These are phyloP conservation scores for Ceraclea dissimilis DNA, from an alignment of 2,888 invertebrate genomes.

Conservation along the genomic window DNA sequence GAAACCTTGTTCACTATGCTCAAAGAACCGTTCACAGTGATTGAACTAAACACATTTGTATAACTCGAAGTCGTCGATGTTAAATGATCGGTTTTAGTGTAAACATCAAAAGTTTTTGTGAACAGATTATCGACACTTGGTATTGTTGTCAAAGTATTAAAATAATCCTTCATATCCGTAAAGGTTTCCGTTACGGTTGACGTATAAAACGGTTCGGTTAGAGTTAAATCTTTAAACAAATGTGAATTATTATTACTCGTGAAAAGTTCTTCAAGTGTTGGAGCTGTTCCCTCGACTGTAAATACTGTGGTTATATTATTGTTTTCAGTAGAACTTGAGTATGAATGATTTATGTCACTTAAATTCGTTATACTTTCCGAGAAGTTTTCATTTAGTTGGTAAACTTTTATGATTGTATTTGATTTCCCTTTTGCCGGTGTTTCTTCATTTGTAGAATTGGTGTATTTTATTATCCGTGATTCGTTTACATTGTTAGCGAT, in stretches of 20 bases:
- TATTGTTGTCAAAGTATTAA: not conserved
- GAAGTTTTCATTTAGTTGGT: not conserved
- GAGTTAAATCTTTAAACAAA: not conserved
- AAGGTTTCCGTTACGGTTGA: too few species aligned
- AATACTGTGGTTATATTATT: not conserved
- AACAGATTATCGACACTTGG: not conserved
- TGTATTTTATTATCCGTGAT: not conserved
- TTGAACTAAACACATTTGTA: not conserved
- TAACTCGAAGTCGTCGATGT: not conserved
- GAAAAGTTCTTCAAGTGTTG: not conserved
- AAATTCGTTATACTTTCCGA: not conserved
- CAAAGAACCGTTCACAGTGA: not conserved
- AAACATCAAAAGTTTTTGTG: not conserved
- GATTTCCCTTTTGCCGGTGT: not conserved
- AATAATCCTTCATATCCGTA: not conserved
- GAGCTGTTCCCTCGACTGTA: not conserved
- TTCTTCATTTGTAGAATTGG: not conserved
- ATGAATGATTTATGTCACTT: slow-evolving; percentile 1
- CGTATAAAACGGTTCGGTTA: not conserved
- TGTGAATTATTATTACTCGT: not conserved
- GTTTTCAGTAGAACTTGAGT: not conserved
- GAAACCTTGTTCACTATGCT: not conserved
- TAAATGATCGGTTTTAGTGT: not conserved
- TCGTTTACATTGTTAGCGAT: not conserved
- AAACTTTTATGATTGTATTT: not conserved